Conservation (phyloP, 2,113 vertebrate genomes). For the Irena cyanogastra region DNA sequence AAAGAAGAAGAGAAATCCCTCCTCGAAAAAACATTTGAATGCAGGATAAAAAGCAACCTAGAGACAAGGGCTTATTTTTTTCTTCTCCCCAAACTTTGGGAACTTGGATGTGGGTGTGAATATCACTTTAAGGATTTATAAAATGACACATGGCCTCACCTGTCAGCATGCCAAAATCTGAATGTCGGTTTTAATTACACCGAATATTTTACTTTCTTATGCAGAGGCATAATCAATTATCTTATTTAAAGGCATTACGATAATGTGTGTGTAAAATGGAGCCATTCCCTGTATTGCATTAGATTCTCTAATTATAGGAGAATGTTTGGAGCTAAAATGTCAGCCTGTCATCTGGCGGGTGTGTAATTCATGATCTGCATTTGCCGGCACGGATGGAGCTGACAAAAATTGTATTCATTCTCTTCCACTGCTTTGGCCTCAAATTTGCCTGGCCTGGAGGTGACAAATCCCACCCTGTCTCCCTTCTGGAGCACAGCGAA, state of each 20-base stretch:
- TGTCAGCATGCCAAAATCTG: constrained; percentile 72
- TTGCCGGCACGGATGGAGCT: constrained; percentile 63
- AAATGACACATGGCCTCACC: constrained; percentile 74
- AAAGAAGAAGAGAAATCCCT: not conserved
- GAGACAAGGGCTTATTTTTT: not conserved
- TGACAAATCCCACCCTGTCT: not conserved
- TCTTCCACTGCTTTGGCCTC: constrained; percentile 43
- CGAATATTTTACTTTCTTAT: constrained; percentile 79
- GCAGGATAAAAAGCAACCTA: not conserved
- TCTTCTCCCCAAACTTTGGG: constrained; percentile 51
- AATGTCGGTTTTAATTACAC: constrained; percentile 78
- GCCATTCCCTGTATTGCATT: constrained; percentile 81
- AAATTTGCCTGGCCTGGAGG: constrained; percentile 15
- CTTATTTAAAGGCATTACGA: constrained; percentile 82
- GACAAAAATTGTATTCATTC: constrained; percentile 65
- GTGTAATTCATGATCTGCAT: constrained; percentile 78
- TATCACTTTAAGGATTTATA: constrained; percentile 64
- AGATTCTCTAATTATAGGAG: constrained; percentile 83
- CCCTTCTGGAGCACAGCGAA: not conserved
- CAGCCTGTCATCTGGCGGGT: constrained; percentile 77
- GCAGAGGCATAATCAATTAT: constrained; percentile 82
- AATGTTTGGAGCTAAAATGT: constrained; percentile 80
- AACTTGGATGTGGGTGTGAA: constrained; percentile 65
- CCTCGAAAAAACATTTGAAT: not conserved
- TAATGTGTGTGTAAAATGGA: constrained; percentile 80